phyloP scores from a whole-genome alignment of 2,888 invertebrate genomes.

The Ypsolopha sequella region DNA sequence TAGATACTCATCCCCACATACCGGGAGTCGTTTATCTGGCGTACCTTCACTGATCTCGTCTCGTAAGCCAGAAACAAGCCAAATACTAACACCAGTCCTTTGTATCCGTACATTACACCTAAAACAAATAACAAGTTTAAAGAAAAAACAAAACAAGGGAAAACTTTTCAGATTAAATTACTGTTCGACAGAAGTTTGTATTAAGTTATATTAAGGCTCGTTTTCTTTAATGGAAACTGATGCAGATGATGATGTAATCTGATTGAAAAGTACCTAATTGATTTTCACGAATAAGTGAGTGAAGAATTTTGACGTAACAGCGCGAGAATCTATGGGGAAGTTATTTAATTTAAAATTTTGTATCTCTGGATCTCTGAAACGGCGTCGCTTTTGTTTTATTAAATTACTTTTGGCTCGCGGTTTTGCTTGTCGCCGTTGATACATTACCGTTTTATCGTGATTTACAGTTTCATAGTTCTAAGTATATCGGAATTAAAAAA shows the following conservation, averaged over 20 bases:
- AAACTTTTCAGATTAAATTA: slow-evolving; percentile 21
- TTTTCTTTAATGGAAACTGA: slow-evolving; percentile 26
- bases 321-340: not conserved
- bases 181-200: slow-evolving; percentile 30
- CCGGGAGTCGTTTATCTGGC: slow-evolving; percentile 97
- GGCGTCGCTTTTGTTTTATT: no score
- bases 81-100: slow-evolving; percentile 95
- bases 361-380: no score
- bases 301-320: not conserved
- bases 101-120: slow-evolving; percentile 97
- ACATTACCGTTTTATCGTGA: no score
- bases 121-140: slow-evolving; percentile 18
- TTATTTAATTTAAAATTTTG: no score
- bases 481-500: no score
- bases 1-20: slow-evolving; percentile 99
- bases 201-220: slow-evolving; percentile 30
- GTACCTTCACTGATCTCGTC: slow-evolving; percentile 96
- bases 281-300: not conserved
- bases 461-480: no score
- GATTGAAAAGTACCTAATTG: not conserved
- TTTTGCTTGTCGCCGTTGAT: no score
- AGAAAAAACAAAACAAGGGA: not conserved
- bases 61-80: slow-evolving; percentile 98
- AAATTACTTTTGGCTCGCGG: no score
- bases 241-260: not conserved